These are phyloP conservation scores for Lutjanus campechanus DNA, from an alignment of 2,797 vertebrate genomes.

Conservation along the genomic window DNA sequence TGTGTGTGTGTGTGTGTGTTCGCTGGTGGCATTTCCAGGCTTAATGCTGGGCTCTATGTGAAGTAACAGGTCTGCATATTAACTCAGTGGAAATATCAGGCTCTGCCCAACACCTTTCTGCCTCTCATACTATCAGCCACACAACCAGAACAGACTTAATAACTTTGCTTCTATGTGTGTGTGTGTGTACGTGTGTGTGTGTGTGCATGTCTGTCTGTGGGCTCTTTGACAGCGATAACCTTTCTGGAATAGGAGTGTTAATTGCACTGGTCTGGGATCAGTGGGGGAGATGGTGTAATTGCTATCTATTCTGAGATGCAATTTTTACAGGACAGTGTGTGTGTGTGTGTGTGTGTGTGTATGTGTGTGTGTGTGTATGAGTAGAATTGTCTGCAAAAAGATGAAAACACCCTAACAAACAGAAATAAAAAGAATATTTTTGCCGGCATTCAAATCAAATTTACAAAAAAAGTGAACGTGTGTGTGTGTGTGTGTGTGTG, in stretches of 20 bases:
- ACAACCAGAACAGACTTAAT: slow-evolving; percentile 72
- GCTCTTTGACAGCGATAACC: slow-evolving; percentile 82
- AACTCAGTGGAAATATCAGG: slow-evolving; percentile 76
- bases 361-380: slow-evolving; percentile 6
- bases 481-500: neutral
- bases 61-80: slow-evolving; percentile 78
- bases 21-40: slow-evolving; percentile 64
- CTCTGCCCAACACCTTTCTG: slow-evolving; percentile 65
- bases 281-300: slow-evolving; percentile 72
- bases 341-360: slow-evolving; percentile 11
- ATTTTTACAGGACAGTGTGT: slow-evolving; percentile 52
- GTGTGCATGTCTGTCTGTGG: slow-evolving; percentile 30
- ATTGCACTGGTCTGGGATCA: slow-evolving; percentile 80
- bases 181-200: slow-evolving; percentile 49
- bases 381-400: neutral
- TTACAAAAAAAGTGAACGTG: neutral
- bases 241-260: slow-evolving; percentile 82
- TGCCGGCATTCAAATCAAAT: slow-evolving; percentile 7
- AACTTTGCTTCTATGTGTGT: slow-evolving; percentile 53
- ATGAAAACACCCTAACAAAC: slow-evolving; percentile 23
- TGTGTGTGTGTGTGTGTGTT: slow-evolving; percentile 16
- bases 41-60: slow-evolving; percentile 59
- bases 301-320: slow-evolving; percentile 60
- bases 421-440: neutral
- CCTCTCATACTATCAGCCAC: slow-evolving; percentile 65